Evolutionary conservation across 1,140 invertebrate species (phyloP).

Genomic region (Probaryconus sp.): DNA sequence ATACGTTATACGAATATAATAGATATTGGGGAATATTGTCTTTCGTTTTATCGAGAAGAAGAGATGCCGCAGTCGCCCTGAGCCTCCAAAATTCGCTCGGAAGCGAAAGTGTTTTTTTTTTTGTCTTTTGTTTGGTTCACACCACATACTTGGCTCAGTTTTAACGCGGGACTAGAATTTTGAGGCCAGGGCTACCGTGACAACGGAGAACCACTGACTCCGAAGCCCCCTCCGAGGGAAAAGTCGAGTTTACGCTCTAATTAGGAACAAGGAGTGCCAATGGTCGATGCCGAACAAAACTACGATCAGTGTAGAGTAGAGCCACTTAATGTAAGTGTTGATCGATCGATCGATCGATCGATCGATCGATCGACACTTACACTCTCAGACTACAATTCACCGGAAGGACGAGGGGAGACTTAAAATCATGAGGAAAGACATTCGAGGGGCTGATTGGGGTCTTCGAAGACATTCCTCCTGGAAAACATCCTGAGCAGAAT

Average conservation of each 20-base stretch:
- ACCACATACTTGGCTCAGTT: not conserved
- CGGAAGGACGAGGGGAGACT: too few relatives aligned
- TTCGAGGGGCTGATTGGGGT: conserved; percentile 21
- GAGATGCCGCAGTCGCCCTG: conserved; percentile 27
- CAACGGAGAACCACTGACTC: conserved; percentile 15
- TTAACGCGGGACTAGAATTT: conserved; percentile 47
- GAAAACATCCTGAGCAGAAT: not conserved
- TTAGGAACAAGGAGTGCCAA: conserved; percentile 45
- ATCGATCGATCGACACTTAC: too few relatives aligned
- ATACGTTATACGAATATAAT: conserved; percentile 66
- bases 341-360: too few relatives aligned
- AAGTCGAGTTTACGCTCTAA: conserved; percentile 14
- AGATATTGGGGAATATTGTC: conserved; percentile 76
- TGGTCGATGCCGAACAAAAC: conserved; percentile 17
- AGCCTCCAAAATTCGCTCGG: conserved; percentile 39
- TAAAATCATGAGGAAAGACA: conserved; percentile 14
- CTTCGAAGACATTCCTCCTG: conserved; percentile 34
- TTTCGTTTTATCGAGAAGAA: conserved; percentile 74
- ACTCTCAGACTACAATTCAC: too few relatives aligned
- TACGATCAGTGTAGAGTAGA: not conserved
- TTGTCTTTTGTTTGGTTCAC: too few relatives aligned
- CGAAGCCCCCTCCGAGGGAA: conserved; percentile 19
- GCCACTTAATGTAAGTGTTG: not conserved
- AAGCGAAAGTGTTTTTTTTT: conserved; percentile 34
- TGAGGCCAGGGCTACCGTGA: conserved; percentile 35